phyloP scores from a whole-genome alignment of 2,113 vertebrate species.

The Sturnus vulgaris region DNA sequence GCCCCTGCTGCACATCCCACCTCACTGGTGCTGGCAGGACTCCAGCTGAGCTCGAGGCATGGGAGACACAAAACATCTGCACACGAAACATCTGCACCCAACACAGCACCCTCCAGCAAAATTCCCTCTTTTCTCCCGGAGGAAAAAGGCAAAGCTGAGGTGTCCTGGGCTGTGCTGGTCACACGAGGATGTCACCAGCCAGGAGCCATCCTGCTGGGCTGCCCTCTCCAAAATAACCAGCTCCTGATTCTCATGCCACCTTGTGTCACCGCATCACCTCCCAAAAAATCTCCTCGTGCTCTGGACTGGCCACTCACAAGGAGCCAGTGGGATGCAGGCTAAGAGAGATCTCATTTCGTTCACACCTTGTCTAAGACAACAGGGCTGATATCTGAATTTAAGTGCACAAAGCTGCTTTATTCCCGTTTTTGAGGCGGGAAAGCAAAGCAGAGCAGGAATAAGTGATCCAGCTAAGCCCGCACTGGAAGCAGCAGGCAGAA shows the following conservation, averaged over 20 bases:
- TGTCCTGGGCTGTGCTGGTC: background rate
- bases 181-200: background rate
- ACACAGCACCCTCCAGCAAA: background rate
- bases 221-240: background rate
- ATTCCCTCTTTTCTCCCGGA: background rate
- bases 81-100: background rate
- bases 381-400: background rate
- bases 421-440: background rate
- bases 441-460: background rate
- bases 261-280: background rate
- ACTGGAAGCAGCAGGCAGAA: background rate
- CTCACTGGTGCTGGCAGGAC: background rate
- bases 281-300: background rate
- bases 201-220: background rate
- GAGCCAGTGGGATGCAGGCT: background rate
- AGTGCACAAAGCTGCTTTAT: background rate
- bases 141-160: background rate
- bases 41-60: background rate
- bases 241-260: background rate
- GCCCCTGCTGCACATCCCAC: background rate
- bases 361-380: background rate
- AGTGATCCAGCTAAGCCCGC: background rate
- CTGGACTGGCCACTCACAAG: background rate
- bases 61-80: slow-evolving; percentile 44
- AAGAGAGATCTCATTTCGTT: background rate